Conservation (phyloP, 2,888 invertebrate species). For the Orthosia incerta region DNA sequence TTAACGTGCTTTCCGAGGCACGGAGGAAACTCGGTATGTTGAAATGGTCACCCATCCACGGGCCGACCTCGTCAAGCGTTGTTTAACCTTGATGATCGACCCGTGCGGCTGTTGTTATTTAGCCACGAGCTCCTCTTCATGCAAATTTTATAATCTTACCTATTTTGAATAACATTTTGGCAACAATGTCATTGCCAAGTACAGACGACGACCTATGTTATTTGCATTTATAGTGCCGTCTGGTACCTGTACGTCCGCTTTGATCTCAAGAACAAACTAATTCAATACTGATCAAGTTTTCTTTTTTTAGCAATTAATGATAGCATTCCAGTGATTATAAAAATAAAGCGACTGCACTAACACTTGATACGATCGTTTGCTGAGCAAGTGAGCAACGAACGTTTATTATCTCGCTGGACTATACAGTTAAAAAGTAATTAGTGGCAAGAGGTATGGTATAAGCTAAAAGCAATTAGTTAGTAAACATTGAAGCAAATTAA, state of each 20-base stretch:
- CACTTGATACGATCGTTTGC: constrained; percentile 3
- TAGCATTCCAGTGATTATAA: constrained; percentile 4
- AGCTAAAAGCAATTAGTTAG: constrained; percentile 2
- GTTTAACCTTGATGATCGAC: no score
- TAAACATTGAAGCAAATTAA: constrained; percentile 2
- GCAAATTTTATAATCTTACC: constrained; percentile 5
- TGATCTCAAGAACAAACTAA: constrained; percentile 14
- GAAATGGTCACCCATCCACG: no score
- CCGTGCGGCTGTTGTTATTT: no score
- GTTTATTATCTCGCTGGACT: constrained; percentile 34
- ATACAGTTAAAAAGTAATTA: constrained; percentile 40
- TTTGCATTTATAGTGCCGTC: constrained; percentile 31
- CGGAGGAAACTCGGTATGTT: no score
- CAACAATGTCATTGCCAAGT: constrained; percentile 56
- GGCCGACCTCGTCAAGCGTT: no score
- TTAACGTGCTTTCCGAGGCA: no score
- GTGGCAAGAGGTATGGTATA: constrained; percentile 10
- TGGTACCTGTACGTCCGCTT: constrained; percentile 1
- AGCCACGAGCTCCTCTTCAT: no score
- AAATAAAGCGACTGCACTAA: constrained; percentile 10
- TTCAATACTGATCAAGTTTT: neutral
- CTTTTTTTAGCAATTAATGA: constrained; percentile 2
- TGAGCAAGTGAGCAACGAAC: constrained; percentile 7
- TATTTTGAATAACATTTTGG: constrained; percentile 43
- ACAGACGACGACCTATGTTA: constrained; percentile 46